Evolutionary conservation across 2,113 vertebrate species (phyloP), one percentile per base, ranked within the genome.

Genomic region (Caranx ignobilis): DNA sequence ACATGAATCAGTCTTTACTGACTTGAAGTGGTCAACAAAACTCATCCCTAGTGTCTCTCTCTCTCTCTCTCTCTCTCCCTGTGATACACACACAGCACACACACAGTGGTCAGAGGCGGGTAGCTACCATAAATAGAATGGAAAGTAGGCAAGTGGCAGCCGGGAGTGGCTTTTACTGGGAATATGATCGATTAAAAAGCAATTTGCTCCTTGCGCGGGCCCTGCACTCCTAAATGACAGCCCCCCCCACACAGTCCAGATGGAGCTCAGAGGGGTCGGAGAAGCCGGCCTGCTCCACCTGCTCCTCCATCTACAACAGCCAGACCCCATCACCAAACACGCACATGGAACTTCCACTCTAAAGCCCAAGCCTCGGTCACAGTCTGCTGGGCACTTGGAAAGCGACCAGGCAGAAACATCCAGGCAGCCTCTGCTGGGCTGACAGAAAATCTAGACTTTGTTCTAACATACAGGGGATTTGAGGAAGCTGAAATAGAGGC

Each of bases 161-260:
- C 54, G 73, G 84, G 84, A 81, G 64, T 81, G 76, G 87, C 71
- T 85, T 88, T 90, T 84, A 81, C 70, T 82, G 61, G 79, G 85
- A 86, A 79, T 84, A 73, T 84, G 89, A 94, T 92, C 85, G 84
- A 93, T 95, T 90, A 86, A 41, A 92, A 92, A 90, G 89, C 88
- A 87, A 93, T 94, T 90, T 91, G 78, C 82, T 90, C 72, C 84
- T 76, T 32, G 54, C 78, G 77, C 60, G 52, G 64, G 63, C 52
- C 71, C 65, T 78, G 70, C 67, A 0, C 82, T 89, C 73, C 75
- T 84, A 83, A 87, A 92, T 88, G 81, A 90, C 81, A 84, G 39
- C 69, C 67, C 75, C 71, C 71, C 57, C 52, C 39, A 54, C 54
- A 52, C 45, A 9, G 78, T 71, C 75, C 79, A 85, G 78, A 88